Conservation (phyloP, 2,113 vertebrate species). For the Perca flavescens region DNA sequence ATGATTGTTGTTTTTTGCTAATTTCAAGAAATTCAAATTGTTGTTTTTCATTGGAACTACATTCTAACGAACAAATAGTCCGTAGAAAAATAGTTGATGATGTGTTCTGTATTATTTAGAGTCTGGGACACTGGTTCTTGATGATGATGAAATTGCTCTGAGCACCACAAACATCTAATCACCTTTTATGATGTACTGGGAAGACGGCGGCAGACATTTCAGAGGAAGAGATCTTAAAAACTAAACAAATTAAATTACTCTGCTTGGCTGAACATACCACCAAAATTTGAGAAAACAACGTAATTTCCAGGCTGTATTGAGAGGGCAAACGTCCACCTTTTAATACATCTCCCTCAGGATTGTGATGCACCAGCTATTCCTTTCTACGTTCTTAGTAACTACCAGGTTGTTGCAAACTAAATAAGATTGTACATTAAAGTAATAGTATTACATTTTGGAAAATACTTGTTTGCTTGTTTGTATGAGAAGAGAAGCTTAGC, state of each 20-base stretch:
- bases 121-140: background rate
- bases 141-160: background rate
- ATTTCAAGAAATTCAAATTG: background rate
- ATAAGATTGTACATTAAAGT: background rate
- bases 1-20: background rate
- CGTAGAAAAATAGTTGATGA: background rate
- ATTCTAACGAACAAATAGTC: background rate
- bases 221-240: background rate
- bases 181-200: background rate
- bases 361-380: background rate
- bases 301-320: background rate
- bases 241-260: background rate
- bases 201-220: background rate
- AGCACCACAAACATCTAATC: background rate
- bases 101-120: background rate
- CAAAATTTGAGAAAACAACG: background rate
- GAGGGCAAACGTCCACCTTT: background rate
- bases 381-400: background rate
- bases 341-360: background rate
- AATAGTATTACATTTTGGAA: background rate
- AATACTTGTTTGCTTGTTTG: background rate
- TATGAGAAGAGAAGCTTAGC: background rate
- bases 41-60: background rate
- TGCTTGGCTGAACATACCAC: background rate
- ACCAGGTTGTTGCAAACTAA: background rate